Evolutionary conservation across 2,113 vertebrate species (phyloP).

Genomic region (Paraplagusia blochii): DNA sequence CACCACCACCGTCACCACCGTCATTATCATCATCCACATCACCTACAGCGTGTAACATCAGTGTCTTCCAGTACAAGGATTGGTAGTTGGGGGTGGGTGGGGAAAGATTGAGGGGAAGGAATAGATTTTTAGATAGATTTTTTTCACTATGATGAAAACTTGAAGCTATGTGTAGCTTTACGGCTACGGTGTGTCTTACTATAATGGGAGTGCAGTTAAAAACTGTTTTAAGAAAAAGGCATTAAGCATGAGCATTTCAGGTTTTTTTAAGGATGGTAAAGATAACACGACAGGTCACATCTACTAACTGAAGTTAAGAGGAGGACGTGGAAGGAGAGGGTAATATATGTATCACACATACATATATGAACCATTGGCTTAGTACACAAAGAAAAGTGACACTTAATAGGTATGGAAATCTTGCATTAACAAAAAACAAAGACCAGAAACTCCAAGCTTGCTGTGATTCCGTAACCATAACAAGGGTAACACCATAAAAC

Average conservation of each 20-base stretch:
- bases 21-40: constrained; percentile 62
- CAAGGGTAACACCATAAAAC: constrained; percentile 82
- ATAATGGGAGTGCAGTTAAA: constrained; percentile 29
- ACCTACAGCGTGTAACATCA: constrained; percentile 72
- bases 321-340: constrained; percentile 56
- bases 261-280: constrained; percentile 22
- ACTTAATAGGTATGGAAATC: constrained; percentile 73
- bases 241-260: constrained; percentile 31
- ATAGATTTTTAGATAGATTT: constrained; percentile 35
- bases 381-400: constrained; percentile 72
- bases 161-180: constrained; percentile 50
- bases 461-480: constrained; percentile 91
- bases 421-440: constrained; percentile 79
- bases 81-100: constrained; percentile 28
- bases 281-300: constrained; percentile 58
- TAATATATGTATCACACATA: constrained; percentile 79
- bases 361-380: constrained; percentile 75
- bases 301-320: constrained; percentile 54
- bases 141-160: constrained; percentile 42
- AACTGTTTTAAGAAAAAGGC: constrained; percentile 32
- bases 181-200: constrained; percentile 40
- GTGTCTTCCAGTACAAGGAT: constrained; percentile 70
- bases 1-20: constrained; percentile 64
- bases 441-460: constrained; percentile 83
- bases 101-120: constrained; percentile 24